Conservation (phyloP, 2,113 vertebrate species). For the Antidorcas marsupialis region DNA sequence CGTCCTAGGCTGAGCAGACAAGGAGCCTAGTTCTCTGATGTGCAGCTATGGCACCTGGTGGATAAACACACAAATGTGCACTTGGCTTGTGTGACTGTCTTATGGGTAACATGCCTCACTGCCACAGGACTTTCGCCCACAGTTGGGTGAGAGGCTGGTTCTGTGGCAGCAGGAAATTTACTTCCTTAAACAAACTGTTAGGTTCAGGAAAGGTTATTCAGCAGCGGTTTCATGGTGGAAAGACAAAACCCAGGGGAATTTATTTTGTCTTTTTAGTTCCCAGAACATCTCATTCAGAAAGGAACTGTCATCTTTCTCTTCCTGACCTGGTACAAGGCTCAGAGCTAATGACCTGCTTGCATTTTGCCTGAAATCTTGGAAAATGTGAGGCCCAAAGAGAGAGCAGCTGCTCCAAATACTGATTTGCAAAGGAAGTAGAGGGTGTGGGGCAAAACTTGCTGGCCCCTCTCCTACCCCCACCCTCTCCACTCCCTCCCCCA, state of each 20-base stretch:
- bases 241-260: not conserved
- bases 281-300: conserved; percentile 33
- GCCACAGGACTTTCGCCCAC: not conserved
- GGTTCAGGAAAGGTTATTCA: conserved; percentile 21
- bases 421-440: not conserved
- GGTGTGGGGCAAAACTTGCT: not conserved
- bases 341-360: not conserved
- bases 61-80: not conserved
- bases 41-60: not conserved
- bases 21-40: not conserved
- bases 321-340: not conserved
- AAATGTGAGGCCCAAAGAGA: conserved; percentile 7
- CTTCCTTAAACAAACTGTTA: conserved; percentile 20
- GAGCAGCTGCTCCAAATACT: not conserved
- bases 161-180: not conserved
- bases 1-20: not conserved
- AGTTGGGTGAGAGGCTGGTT: not conserved
- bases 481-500: not conserved
- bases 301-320: conserved; percentile 29
- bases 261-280: conserved; percentile 30
- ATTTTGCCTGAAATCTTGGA: not conserved
- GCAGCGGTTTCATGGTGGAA: not conserved
- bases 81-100: not conserved
- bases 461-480: not conserved
- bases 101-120: not conserved